phyloP scores from a whole-genome alignment of 2,888 invertebrate genomes.

The Smittia aterrima region DNA sequence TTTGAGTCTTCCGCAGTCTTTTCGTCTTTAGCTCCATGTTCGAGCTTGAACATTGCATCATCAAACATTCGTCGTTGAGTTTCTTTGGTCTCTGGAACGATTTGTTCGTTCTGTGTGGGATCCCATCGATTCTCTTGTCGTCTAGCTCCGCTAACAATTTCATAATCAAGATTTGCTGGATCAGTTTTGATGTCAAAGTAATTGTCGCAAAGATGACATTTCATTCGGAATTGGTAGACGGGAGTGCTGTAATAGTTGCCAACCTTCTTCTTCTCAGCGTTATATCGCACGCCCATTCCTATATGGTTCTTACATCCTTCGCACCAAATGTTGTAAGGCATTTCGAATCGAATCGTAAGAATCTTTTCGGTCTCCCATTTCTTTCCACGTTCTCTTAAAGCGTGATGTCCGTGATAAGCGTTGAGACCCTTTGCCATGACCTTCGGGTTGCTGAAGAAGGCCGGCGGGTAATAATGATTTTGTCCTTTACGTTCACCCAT shows the following conservation, averaged over 20 bases:
- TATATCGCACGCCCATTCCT: conserved; percentile 98
- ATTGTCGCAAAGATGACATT: conserved; percentile 74
- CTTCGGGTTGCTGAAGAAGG: conserved; percentile 81
- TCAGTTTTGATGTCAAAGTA: conserved; percentile 88
- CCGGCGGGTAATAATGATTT: conserved; percentile 98
- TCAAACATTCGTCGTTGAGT: conserved; percentile 84
- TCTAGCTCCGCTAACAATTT: conserved; percentile 89
- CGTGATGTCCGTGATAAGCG: conserved; percentile 91
- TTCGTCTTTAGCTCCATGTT: conserved; percentile 83
- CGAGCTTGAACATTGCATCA: conserved; percentile 97
- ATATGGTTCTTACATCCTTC: conserved; percentile 97
- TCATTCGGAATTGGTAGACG: conserved; percentile 97
- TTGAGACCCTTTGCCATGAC: conserved; percentile 80
- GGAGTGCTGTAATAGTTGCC: conserved; percentile 99
- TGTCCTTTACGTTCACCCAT: conserved; percentile 98
- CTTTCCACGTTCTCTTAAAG: conserved; percentile 90
- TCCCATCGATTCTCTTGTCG: conserved; percentile 99
- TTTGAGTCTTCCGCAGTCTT: conserved; percentile 67
- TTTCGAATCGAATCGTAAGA: conserved; percentile 77
- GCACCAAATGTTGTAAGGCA: conserved; percentile 99
- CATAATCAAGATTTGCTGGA: conserved; percentile 96
- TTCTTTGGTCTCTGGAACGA: conserved; percentile 89
- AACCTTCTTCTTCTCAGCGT: conserved; percentile 86
- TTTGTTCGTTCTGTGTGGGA: conserved; percentile 91
- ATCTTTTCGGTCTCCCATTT: conserved; percentile 57